Evolutionary conservation across 2,888 invertebrate genomes (phyloP).

Genomic region (Acleris holmiana): DNA sequence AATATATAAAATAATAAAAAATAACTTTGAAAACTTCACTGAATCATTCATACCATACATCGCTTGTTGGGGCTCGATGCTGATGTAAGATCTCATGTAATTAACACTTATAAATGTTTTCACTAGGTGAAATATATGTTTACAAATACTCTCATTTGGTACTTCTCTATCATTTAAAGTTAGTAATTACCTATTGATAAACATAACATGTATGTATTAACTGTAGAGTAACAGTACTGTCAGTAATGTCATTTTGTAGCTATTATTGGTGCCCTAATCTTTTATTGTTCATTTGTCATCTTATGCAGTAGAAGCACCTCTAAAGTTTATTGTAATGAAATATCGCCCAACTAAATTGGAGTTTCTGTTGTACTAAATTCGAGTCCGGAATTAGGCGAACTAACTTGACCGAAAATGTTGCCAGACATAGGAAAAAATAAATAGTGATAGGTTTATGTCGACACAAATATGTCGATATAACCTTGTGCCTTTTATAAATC

Average conservation of each 20-base stretch:
- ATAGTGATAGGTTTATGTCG: too few relatives aligned
- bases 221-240: slow-evolving; percentile 28
- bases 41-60: slow-evolving; percentile 30
- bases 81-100: slow-evolving; percentile 41
- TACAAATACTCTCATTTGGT: slow-evolving; percentile 38
- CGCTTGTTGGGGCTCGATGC: slow-evolving; percentile 28
- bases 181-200: slow-evolving; percentile 12
- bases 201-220: slow-evolving; percentile 21
- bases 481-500: too few relatives aligned
- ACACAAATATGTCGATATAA: too few relatives aligned
- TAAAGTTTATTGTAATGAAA: not conserved
- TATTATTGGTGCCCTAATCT: not conserved
- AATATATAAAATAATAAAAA: slow-evolving; percentile 23
- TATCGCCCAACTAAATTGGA: too few relatives aligned
- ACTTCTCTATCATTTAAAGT: slow-evolving; percentile 32
- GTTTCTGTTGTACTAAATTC: not conserved
- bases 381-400: too few relatives aligned
- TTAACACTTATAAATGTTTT: slow-evolving; percentile 33
- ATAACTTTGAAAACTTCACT: slow-evolving; percentile 18
- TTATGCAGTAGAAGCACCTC: not conserved
- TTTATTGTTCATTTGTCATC: not conserved
- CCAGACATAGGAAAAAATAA: too few relatives aligned
- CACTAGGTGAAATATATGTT: slow-evolving; percentile 36
- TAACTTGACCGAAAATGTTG: too few relatives aligned
- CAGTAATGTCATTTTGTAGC: slow-evolving; percentile 22